These are phyloP conservation scores for Drosophila carrolli DNA, from an alignment of 1,140 invertebrate genomes.

Conservation along the genomic window DNA sequence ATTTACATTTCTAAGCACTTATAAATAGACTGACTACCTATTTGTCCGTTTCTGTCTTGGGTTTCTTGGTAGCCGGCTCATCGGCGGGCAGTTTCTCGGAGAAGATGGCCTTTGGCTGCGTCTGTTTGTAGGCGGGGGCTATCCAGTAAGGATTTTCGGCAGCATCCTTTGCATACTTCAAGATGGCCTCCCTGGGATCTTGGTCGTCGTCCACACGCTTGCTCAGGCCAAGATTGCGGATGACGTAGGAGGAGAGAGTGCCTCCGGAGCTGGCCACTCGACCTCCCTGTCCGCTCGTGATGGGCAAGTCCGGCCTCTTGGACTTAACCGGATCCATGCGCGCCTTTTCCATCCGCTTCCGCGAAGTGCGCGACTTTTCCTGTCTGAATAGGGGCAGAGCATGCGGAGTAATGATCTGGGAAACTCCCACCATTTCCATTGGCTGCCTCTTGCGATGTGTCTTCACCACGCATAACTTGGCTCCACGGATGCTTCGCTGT, in stretches of 20 bases:
- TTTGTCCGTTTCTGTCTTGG: conserved; percentile 50
- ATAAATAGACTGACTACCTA: conserved; percentile 9
- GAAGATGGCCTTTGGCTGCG: conserved; percentile 93
- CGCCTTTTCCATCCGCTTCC: conserved; percentile 96
- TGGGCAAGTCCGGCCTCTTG: conserved; percentile 96
- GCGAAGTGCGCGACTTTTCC: conserved; percentile 94
- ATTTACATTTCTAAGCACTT: conserved; percentile 36
- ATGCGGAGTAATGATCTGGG: conserved; percentile 99
- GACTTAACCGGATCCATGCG: conserved; percentile 96
- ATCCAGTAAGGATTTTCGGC: conserved; percentile 99
- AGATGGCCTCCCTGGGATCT: conserved; percentile 97
- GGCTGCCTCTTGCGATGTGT: conserved; percentile 91
- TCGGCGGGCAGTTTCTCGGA: conserved; percentile 61
- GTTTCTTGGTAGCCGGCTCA: conserved; percentile 52
- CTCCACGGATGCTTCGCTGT: conserved; percentile 93
- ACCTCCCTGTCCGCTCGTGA: conserved; percentile 95
- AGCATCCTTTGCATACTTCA: conserved; percentile 98
- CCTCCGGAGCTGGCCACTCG: conserved; percentile 97
- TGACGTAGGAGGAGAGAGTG: conserved; percentile 98
- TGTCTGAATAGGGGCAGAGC: conserved; percentile 97
- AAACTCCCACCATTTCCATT: conserved; percentile 93
- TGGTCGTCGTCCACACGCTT: conserved; percentile 98
- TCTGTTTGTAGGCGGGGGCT: conserved; percentile 94
- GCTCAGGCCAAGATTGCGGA: conserved; percentile 96
- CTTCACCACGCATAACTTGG: conserved; percentile 95